These are phyloP conservation scores for Norana najaformis DNA, from an alignment of 2,888 invertebrate species.

Conservation along the genomic window DNA sequence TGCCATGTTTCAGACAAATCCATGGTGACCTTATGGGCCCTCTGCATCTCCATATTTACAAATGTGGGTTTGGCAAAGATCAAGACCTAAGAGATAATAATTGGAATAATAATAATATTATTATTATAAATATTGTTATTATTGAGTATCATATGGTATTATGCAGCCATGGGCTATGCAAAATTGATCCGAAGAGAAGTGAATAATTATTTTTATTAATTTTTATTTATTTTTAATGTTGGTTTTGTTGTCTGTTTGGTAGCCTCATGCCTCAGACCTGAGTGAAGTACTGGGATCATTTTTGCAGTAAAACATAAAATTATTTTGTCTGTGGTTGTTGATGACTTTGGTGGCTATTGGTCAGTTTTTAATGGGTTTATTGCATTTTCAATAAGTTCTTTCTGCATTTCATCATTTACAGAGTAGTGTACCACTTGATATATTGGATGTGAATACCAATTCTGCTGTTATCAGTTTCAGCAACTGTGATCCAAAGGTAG, in stretches of 20 bases:
- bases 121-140: too few relatives aligned
- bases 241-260: neutral
- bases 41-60: too few relatives aligned
- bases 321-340: neutral
- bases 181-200: too few relatives aligned
- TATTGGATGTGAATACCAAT: slow-evolving; percentile 80
- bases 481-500: slow-evolving; percentile 70
- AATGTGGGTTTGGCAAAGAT: too few relatives aligned
- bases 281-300: neutral
- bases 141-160: too few relatives aligned
- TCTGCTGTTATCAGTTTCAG: slow-evolving; percentile 80
- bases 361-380: neutral
- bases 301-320: neutral
- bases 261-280: neutral
- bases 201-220: neutral
- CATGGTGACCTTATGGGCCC: too few relatives aligned
- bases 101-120: too few relatives aligned
- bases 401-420: slow-evolving; percentile 46
- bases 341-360: neutral
- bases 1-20: too few relatives aligned
- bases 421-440: slow-evolving; percentile 76
- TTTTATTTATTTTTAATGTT: neutral
- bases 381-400: neutral
- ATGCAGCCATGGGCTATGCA: too few relatives aligned
- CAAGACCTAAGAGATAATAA: too few relatives aligned